Percentiles rank a stretch among this genome's conserved stretches.
These are phyloP conservation scores for Patella vulgata DNA, from an alignment of 1,140 invertebrate species.

Conservation along the genomic window DNA sequence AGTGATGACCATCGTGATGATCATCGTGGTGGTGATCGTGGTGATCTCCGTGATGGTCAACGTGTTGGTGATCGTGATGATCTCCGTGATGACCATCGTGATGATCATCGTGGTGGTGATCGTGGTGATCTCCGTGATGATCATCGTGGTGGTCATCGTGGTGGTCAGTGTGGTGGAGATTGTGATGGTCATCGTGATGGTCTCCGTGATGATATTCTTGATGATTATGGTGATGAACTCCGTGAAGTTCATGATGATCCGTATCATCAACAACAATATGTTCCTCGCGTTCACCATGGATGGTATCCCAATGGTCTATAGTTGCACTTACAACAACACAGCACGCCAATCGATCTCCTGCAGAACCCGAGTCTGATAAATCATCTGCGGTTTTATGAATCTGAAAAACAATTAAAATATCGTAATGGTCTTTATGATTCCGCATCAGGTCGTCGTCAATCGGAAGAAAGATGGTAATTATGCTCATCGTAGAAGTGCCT, in stretches of 20 bases:
- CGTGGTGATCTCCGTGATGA: slow-evolving; percentile 6
- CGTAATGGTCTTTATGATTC: too few relatives aligned
- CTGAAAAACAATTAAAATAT: not conserved
- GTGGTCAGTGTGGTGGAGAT: not conserved
- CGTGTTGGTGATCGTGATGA: slow-evolving; percentile 1
- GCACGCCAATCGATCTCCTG: too few relatives aligned
- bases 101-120: not conserved
- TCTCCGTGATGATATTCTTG: slow-evolving; percentile 2
- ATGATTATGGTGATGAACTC: slow-evolving; percentile 1
- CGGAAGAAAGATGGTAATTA: too few relatives aligned
- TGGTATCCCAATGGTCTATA: too few relatives aligned
- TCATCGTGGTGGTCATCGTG: slow-evolving; percentile 13
- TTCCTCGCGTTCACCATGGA: not conserved
- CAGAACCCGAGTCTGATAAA: too few relatives aligned
- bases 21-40: too few relatives aligned
- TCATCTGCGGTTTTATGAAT: too few relatives aligned
- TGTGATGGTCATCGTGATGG: slow-evolving; percentile 9
- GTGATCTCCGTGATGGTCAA: slow-evolving; percentile 9
- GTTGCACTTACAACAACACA: too few relatives aligned
- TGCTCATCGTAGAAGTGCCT: too few relatives aligned
- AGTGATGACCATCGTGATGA: too few relatives aligned
- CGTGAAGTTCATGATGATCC: too few relatives aligned
- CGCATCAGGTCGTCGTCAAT: too few relatives aligned
- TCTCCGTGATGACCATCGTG: slow-evolving; percentile 5
- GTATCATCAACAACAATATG: not conserved